A percentile compares a stretch with the other conserved stretches of the same genome.
Evolutionary conservation across 1,140 invertebrate genomes (phyloP).

Genomic region (Uloborus diversus): DNA sequence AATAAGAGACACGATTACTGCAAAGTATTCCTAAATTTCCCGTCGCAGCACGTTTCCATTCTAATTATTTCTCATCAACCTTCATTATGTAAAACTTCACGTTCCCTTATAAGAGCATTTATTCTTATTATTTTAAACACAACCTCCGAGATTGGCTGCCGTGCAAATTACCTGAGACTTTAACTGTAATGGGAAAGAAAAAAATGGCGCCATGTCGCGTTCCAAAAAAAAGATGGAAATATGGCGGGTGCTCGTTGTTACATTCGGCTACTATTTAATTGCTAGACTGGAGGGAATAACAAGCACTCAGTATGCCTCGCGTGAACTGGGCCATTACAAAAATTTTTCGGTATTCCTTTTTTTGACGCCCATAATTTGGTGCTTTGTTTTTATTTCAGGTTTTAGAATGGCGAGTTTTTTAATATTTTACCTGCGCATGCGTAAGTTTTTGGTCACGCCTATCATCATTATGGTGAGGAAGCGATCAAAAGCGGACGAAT

Average conservation of each 20-base stretch:
- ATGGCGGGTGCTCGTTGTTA: background rate
- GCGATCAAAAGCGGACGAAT: slow-evolving; percentile 16
- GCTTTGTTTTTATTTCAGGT: slow-evolving; percentile 7
- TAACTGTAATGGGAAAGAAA: background rate
- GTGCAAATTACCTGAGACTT: slow-evolving; percentile 17
- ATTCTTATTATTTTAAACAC: slow-evolving; percentile 29
- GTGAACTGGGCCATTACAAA: slow-evolving; percentile 33
- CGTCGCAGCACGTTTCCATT: background rate
- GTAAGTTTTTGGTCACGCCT: slow-evolving; percentile 11
- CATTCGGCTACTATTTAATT: slow-evolving; percentile 48
- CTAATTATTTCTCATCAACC: slow-evolving; percentile 41
- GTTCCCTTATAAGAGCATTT: background rate
- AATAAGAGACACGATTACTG: too few species aligned
- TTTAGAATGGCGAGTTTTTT: background rate
- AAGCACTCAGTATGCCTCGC: slow-evolving; percentile 18
- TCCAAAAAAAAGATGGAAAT: background rate
- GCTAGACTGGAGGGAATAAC: background rate
- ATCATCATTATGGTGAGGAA: slow-evolving; percentile 18
- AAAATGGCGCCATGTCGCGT: background rate
- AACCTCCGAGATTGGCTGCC: slow-evolving; percentile 18
- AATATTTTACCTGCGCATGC: slow-evolving; percentile 20
- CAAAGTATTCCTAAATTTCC: background rate
- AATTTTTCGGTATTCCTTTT: slow-evolving; percentile 17
- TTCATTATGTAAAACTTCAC: slow-evolving; percentile 32
- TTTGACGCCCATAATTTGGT: slow-evolving; percentile 25